A percentile compares a stretch with the other conserved stretches of the same genome.
Evolutionary conservation across 1,140 invertebrate genomes (phyloP).

Genomic region (Heliconius hewitsoni): DNA sequence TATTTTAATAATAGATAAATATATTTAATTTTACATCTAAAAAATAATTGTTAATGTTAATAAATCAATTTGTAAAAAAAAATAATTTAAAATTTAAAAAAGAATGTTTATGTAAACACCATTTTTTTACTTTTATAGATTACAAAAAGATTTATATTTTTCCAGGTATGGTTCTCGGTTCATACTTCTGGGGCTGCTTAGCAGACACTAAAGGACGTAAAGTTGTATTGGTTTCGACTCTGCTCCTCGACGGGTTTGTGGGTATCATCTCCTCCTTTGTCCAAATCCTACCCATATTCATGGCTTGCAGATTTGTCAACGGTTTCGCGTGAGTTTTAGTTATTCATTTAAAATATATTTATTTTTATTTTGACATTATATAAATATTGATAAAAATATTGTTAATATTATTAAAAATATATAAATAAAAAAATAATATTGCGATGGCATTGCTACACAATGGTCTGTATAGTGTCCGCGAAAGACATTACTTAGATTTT

Average conservation of each 20-base stretch:
- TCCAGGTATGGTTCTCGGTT: constrained; percentile 92
- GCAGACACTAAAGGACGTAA: constrained; percentile 91
- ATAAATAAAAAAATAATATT: too few relatives aligned
- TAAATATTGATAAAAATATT: not conserved
- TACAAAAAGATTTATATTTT: constrained; percentile 15
- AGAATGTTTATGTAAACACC: too few relatives aligned
- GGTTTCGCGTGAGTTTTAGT: constrained; percentile 89
- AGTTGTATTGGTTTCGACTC: constrained; percentile 87
- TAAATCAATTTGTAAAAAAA: too few relatives aligned
- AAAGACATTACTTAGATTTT: too few relatives aligned
- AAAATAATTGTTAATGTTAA: too few relatives aligned
- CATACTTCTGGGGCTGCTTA: constrained; percentile 94
- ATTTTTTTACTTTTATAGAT: constrained; percentile 41
- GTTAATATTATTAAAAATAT: too few relatives aligned
- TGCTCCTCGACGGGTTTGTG: constrained; percentile 89
- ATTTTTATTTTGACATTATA: not conserved
- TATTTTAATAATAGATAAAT: too few relatives aligned
- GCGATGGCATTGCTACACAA: too few relatives aligned
- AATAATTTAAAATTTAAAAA: too few relatives aligned
- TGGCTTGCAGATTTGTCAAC: constrained; percentile 89
- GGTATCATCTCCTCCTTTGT: constrained; percentile 89
- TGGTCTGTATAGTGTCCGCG: too few relatives aligned
- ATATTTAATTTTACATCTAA: too few relatives aligned
- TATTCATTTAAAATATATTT: not conserved
- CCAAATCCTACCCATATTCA: constrained; percentile 88